Conservation (phyloP, 2,888 invertebrate species). For the Meghimatium bilineatum region DNA sequence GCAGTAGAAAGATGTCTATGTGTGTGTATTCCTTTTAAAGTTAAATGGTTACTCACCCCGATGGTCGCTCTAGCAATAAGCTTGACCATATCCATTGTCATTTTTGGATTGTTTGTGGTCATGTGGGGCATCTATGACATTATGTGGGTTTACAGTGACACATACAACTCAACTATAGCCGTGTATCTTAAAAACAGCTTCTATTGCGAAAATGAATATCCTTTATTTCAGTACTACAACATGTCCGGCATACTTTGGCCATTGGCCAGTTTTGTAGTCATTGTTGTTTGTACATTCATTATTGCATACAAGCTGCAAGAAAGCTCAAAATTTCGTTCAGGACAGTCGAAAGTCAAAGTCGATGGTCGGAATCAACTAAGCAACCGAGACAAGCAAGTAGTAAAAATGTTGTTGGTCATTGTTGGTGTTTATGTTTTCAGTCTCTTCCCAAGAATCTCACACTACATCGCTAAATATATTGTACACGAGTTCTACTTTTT, state of each 20-base stretch:
- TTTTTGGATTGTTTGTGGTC: slow-evolving; percentile 34
- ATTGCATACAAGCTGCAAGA: slow-evolving; percentile 34
- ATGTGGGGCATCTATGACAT: slow-evolving; percentile 30
- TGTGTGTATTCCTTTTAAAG: slow-evolving; percentile 37
- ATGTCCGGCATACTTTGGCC: slow-evolving; percentile 38
- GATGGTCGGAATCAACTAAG: background rate
- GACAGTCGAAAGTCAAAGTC: background rate
- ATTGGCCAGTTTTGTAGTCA: slow-evolving; percentile 25
- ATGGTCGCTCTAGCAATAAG: background rate
- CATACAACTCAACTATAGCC: slow-evolving; percentile 10
- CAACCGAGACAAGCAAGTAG: slow-evolving; percentile 29
- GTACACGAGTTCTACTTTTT: slow-evolving; percentile 38
- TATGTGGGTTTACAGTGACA: slow-evolving; percentile 24
- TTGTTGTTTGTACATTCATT: slow-evolving; percentile 17
- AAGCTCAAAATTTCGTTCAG: slow-evolving; percentile 20
- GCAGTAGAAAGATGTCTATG: slow-evolving; percentile 40
- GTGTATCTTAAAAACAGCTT: slow-evolving; percentile 24
- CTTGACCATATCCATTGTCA: background rate
- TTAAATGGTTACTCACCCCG: slow-evolving; percentile 19
- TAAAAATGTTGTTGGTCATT: slow-evolving; percentile 40
- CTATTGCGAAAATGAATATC: slow-evolving; percentile 12
- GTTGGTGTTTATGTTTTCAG: slow-evolving; percentile 25
- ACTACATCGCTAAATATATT: slow-evolving; percentile 30
- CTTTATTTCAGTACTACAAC: slow-evolving; percentile 28
- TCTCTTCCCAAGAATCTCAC: slow-evolving; percentile 29